Base-by-base conservation (phyloP, 2,888 invertebrate genomes). In the Timema podura region DNA sequence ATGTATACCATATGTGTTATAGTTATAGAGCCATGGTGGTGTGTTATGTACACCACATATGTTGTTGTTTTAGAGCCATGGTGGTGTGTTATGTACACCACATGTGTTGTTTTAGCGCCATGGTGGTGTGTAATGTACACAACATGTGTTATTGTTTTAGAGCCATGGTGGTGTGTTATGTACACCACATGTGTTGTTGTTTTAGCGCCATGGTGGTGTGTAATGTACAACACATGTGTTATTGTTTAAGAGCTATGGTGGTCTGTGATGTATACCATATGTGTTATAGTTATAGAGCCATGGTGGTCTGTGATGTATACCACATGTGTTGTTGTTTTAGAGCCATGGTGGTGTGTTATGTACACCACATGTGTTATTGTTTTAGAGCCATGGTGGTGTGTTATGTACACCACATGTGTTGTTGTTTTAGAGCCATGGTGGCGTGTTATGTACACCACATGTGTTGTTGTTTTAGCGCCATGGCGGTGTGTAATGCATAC, bases 141-240 rank as follows among this genome's bases (percentile, higher is more conserved):
- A n/a, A n/a, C n/a, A n/a, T n/a, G 9, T 46, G 5, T 8, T 47
- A 0, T 59, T 57, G 45, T 64, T 69, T 2, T 69, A 80, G 80
- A n/a, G 82, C 81, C 9, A 82, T 82, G 76, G 81, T 82, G 0
- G 80, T 82, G 5, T 73, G 71, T 15, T n/a, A n/a, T n/a, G n/a
- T n/a, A n/a, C n/a, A n/a, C n/a, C n/a, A n/a, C n/a, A n/a, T n/a
- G 9, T 46, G 5, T 8, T 47, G 8, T 59, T 57, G 45, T 64
- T 69, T 2, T 69, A 80, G 80, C 13, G 82, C 81, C 9, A 82
- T 82, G 76, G 81, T 82, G 0, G 80, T 82, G 5, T 73, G 71
- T 15, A n/a, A n/a, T n/a, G n/a, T n/a, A n/a, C n/a, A n/a, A n/a
- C n/a, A n/a, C n/a, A n/a, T n/a, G 9, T 46, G 5, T 8, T 47